Conservation (phyloP, 1,140 invertebrate genomes). For the Epicauta chinensis region DNA sequence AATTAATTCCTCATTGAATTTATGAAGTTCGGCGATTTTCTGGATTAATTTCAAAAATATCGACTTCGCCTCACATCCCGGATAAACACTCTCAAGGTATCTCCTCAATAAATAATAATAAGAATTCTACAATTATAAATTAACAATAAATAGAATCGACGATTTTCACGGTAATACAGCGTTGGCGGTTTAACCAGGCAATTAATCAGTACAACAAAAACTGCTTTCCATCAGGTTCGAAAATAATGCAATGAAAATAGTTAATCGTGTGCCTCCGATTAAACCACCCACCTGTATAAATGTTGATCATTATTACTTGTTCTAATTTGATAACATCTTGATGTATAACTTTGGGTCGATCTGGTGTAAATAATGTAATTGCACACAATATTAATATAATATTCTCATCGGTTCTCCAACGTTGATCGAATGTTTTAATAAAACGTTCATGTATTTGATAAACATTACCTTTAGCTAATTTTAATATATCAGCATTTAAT, state of each 20-base stretch:
- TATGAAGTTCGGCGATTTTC: constrained; percentile 80
- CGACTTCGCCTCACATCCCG: constrained; percentile 76
- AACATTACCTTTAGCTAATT: constrained; percentile 78
- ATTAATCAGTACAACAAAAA: too few species aligned
- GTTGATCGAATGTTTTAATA: constrained; percentile 70
- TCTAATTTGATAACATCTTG: constrained; percentile 79
- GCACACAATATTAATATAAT: constrained; percentile 85
- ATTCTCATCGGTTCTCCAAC: constrained; percentile 77
- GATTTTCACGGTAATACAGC: too few species aligned
- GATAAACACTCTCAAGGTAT: constrained; percentile 78
- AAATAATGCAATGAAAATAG: too few species aligned
- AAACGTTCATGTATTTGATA: constrained; percentile 80
- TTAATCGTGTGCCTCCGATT: too few species aligned
- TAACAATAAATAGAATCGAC: too few species aligned
- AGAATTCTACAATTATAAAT: constrained; percentile 63
- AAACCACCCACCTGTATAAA: too few species aligned
- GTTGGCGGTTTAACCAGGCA: too few species aligned
- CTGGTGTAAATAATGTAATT: constrained; percentile 81
- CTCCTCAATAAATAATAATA: constrained; percentile 82
- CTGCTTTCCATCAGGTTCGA: too few species aligned
- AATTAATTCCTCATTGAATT: constrained; percentile 79
- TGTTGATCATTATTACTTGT: constrained; percentile 53
- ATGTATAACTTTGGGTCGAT: constrained; percentile 72
- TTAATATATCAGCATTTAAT: constrained; percentile 78
- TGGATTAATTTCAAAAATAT: constrained; percentile 81